Percentiles rank a stretch among this genome's conserved stretches.
Conservation (phyloP, 2,888 invertebrate species). For the Thymelicus sylvestris region DNA sequence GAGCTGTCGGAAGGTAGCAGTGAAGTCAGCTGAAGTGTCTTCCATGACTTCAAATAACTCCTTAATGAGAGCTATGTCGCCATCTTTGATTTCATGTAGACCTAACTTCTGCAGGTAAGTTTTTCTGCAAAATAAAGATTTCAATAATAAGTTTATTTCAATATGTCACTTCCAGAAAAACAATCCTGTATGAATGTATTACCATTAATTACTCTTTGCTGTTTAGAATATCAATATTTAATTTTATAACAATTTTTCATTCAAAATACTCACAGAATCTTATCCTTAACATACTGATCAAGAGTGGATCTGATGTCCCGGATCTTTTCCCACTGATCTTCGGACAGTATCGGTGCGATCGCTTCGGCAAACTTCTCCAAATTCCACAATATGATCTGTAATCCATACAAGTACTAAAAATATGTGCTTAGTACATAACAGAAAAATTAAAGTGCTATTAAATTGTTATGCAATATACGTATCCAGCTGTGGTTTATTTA, state of each 20-base stretch:
- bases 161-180: too few species aligned
- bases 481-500: too few species aligned
- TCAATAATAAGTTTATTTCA: too few species aligned
- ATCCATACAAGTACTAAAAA: constrained; percentile 16
- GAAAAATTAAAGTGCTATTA: too few species aligned
- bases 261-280: constrained; percentile 61
- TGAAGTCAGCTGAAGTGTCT: constrained; percentile 66
- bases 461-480: too few species aligned
- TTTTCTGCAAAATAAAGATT: constrained; percentile 20
- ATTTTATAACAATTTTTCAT: neutral
- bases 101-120: constrained; percentile 56
- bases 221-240: too few species aligned
- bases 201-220: too few species aligned
- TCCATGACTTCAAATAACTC: constrained; percentile 66
- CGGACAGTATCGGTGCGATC: constrained; percentile 60
- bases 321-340: constrained; percentile 61
- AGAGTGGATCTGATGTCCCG: constrained; percentile 54
- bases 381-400: constrained; percentile 83
- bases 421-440: too few species aligned
- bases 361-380: constrained; percentile 84
- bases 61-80: constrained; percentile 60
- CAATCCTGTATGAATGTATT: too few species aligned
- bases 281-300: constrained; percentile 60
- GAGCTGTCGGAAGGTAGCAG: constrained; percentile 70
- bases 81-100: constrained; percentile 55